Evolutionary conservation across 2,888 invertebrate species (phyloP), one percentile per base, ranked within the genome.

Genomic region (Boloria selene): DNA sequence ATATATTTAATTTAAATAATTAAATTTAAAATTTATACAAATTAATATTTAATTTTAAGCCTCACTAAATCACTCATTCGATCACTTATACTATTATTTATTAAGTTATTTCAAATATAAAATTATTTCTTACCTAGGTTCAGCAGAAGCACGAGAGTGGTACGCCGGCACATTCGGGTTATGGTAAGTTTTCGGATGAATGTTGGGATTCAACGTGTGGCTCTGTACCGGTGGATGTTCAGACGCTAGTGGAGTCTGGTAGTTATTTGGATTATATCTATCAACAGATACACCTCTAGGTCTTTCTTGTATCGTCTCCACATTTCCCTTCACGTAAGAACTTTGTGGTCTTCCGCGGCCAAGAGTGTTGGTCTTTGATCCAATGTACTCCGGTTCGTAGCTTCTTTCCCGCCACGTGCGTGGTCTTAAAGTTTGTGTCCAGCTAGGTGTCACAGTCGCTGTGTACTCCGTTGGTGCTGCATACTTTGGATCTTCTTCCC

Each of bases 131-230:
- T 73, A 90, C 92, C 90, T 88, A 74, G 89, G 86, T 87, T 92
- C 92, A 80, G 85, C 90, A 78, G 92, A 90, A 76, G 87, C 86
- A 81, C 88, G 90, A 67, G 83, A 81, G 74, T 86, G 92, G 77
- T 85, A 93, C 79, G 86, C 93, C 81, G 88, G 92, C 77, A 87
- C 87, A 67, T 81, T 87, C n/a, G 87, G 92, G 79, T 90, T 90
- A 74, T 90, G 88, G 72, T 88, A 85, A 59, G 82, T 80, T 67
- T 82, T 82, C 16, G 74, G 71, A 51, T 86, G 88, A 38, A 89
- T 85, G 6, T 81, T 72, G 3, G 86, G 88, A 67, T 87, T 85
- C 78, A 93, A 81, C 3, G 91, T 92, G 71, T 93, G 93, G 67
- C 89, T 84, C 72, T 89, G 92, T 64, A 92, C 93, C 0, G 91